These are phyloP conservation scores for Rhynchotus rufescens DNA, from an alignment of 2,797 vertebrate genomes.

Conservation along the genomic window DNA sequence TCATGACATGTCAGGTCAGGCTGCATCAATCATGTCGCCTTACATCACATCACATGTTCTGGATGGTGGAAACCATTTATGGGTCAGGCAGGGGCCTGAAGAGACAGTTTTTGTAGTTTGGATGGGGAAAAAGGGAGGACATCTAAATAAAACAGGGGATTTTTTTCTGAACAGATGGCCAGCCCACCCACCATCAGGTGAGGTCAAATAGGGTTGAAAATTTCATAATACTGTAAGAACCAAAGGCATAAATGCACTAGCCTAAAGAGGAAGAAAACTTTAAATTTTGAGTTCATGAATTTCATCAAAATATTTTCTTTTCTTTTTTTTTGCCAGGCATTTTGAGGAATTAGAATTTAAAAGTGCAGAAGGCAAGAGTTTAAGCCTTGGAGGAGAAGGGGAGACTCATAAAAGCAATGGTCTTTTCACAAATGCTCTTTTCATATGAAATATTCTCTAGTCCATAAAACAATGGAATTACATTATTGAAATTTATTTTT, in stretches of 20 bases:
- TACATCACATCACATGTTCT: neutral
- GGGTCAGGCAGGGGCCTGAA: neutral
- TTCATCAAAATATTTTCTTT: neutral
- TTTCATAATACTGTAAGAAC: neutral
- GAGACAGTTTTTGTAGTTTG: neutral
- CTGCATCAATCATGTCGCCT: conserved; percentile 57
- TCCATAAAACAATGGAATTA: neutral
- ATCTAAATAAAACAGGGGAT: neutral
- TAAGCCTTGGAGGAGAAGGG: fast-evolving
- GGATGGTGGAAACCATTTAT: conserved; percentile 2
- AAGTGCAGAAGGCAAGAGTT: neutral
- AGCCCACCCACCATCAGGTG: conserved; percentile 21
- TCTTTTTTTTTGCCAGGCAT: neutral
- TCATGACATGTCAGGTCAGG: conserved; percentile 60
- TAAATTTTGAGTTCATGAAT: neutral
- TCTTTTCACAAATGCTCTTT: neutral
- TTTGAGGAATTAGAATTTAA: neutral
- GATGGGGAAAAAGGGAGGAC: neutral
- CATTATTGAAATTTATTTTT: neutral
- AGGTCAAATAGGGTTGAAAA: conserved; percentile 27
- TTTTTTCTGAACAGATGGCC: neutral
- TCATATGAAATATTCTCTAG: neutral
- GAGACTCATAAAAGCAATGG: neutral
- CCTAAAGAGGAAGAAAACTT: neutral
- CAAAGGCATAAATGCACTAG: neutral